Conservation (phyloP, 2,888 invertebrate species). For the Tipula lateralis region DNA sequence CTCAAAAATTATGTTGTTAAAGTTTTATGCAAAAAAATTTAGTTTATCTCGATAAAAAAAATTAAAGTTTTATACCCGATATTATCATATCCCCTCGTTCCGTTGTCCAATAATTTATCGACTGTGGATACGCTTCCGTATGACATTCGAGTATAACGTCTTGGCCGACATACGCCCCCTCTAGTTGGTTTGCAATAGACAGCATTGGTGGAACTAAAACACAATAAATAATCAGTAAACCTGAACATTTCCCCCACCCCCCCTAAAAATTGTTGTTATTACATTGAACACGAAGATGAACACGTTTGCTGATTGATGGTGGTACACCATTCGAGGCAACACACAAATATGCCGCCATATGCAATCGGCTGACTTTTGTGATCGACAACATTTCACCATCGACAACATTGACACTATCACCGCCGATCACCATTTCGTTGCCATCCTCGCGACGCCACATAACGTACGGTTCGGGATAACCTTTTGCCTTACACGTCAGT, state of each 20-base stretch:
- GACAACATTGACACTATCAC: conserved; percentile 81
- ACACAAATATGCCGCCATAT: conserved; percentile 90
- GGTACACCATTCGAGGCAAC: conserved; percentile 91
- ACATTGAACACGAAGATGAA: conserved; percentile 79
- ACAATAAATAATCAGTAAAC: not conserved
- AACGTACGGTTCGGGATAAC: conserved; percentile 86
- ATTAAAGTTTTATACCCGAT: conserved; percentile 62
- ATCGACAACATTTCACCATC: conserved; percentile 82
- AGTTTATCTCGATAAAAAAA: conserved; percentile 20
- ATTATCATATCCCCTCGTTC: conserved; percentile 89
- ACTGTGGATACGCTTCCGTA: conserved; percentile 86
- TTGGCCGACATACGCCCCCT: conserved; percentile 83
- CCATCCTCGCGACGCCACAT: conserved; percentile 91
- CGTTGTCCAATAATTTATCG: conserved; percentile 92
- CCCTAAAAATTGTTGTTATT: conserved; percentile 50
- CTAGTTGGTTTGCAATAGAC: conserved; percentile 87
- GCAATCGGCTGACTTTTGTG: conserved; percentile 81
- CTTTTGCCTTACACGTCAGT: conserved; percentile 78
- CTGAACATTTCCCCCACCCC: no score
- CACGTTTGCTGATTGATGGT: conserved; percentile 81
- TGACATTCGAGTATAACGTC: conserved; percentile 84
- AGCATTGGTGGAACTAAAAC: conserved; percentile 84
- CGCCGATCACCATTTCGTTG: conserved; percentile 81
- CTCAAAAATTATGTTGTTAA: not conserved
- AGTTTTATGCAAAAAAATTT: not conserved